A percentile compares a stretch with the other conserved stretches of the same genome.
phyloP scores from a whole-genome alignment of 2,113 vertebrate species.

The Lipophrys pholis region DNA sequence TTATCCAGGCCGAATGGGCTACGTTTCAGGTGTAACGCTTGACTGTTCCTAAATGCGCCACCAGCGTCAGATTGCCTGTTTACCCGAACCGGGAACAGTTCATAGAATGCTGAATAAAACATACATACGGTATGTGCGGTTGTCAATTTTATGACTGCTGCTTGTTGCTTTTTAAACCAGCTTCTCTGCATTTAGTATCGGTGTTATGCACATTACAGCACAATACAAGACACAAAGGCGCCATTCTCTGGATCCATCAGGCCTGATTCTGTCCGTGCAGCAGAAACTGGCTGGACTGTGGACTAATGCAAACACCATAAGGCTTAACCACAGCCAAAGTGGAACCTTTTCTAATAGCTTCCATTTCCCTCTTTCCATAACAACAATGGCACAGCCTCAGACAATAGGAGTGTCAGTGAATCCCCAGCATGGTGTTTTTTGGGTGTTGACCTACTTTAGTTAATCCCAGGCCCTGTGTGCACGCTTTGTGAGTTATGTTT shows the following conservation, averaged over 20 bases:
- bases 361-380: slow-evolving; percentile 50
- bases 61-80: not conserved
- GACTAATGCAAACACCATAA: slow-evolving; percentile 44
- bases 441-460: slow-evolving; percentile 35
- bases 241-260: slow-evolving; percentile 18
- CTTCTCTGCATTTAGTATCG: slow-evolving; percentile 19
- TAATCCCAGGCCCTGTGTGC: slow-evolving; percentile 7
- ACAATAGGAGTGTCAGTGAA: slow-evolving; percentile 36
- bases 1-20: not conserved
- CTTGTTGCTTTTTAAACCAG: not conserved
- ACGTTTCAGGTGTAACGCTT: slow-evolving; percentile 15
- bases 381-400: slow-evolving; percentile 38
- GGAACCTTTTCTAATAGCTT: slow-evolving; percentile 35
- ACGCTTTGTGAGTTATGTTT: not conserved
- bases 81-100: not conserved
- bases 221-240: slow-evolving; percentile 25
- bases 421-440: slow-evolving; percentile 21
- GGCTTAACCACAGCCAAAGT: slow-evolving; percentile 30
- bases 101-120: too few species aligned
- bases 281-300: slow-evolving; percentile 3
- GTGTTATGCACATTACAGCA: slow-evolving; percentile 18
- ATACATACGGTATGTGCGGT: not conserved
- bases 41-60: not conserved
- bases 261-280: slow-evolving; percentile 17
- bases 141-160: not conserved